Evolutionary conservation across 1,140 invertebrate genomes (phyloP), one percentile per base, ranked within the genome.

Genomic region (Rhyacophila brunnea): DNA sequence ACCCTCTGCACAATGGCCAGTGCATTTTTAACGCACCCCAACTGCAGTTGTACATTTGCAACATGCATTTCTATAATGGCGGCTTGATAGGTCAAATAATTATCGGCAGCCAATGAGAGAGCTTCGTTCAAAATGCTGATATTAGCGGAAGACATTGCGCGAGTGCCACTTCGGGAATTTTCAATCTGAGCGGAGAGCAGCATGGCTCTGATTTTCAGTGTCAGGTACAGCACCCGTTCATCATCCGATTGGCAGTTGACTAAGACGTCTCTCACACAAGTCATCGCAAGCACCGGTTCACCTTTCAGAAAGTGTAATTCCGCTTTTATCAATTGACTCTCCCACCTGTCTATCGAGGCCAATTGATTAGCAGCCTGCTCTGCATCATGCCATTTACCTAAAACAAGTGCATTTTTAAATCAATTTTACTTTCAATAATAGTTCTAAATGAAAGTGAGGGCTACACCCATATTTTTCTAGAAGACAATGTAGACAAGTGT

Each of bases 51-150:
- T 0, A 83, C 76, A 68, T 90, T 87, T 0, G 90, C 90, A 40
- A 93, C 80, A 65, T 92, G 82, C 74, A 93, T 83, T 66, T 89
- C 85, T n/a, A 89, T 82, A 15, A 91, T 68, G 0, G 88, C 85
- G 45, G 84, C 80, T 51, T 90, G 82, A 67, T 90, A 90, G 51
- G 89, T 84, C 62, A 93, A 77, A 73, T 91, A 85, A 66, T 90
- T 86, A 13, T 83, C 80, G 34, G 82, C 81, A 9, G 89, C 86
- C 43, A 89, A 74, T 18, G 87, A 82, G 11, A 92, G 74, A 40
- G 89, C 89, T 52, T 84, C 82, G 55, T 88, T 86, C 11, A 93
- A 70, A 14, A 87, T 70, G 48, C 80, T 79, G 0, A 87, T 74
- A 60, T 82, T 78, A 62, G 79, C 51, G 58, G 77, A 73, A 64